phyloP scores from a whole-genome alignment of 2,797 vertebrate genomes.

The Stomatorhinus walkeri region DNA sequence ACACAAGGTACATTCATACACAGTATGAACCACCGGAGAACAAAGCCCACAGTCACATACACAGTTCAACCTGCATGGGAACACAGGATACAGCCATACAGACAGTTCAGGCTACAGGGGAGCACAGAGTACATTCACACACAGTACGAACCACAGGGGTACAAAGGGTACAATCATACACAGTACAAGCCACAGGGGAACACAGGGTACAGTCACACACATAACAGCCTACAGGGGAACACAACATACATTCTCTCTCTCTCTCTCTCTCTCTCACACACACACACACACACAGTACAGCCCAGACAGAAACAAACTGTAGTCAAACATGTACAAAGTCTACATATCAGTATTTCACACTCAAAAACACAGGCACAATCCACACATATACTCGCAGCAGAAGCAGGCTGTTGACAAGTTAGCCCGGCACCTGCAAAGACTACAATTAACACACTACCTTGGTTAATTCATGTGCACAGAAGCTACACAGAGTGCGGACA shows the following conservation, averaged over 20 bases:
- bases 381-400: not conserved
- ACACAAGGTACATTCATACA: not conserved
- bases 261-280: not conserved
- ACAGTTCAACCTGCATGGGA: no score
- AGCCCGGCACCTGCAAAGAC: not conserved
- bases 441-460: not conserved
- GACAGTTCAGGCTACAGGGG: not conserved
- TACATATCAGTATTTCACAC: not conserved
- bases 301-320: not conserved
- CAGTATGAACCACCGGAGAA: not conserved
- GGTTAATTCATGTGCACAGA: not conserved
- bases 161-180: not conserved
- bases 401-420: not conserved
- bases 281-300: not conserved
- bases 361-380: not conserved
- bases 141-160: not conserved
- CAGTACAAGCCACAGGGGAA: no score
- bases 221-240: not conserved
- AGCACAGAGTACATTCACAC: not conserved
- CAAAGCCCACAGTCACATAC: not conserved
- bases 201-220: no score
- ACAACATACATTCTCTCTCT: not conserved
- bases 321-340: not conserved
- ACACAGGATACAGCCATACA: not conserved
- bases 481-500: not conserved